These are phyloP conservation scores for Macroglossus sobrinus DNA, from an alignment of 2,113 vertebrate genomes.

Conservation along the genomic window DNA sequence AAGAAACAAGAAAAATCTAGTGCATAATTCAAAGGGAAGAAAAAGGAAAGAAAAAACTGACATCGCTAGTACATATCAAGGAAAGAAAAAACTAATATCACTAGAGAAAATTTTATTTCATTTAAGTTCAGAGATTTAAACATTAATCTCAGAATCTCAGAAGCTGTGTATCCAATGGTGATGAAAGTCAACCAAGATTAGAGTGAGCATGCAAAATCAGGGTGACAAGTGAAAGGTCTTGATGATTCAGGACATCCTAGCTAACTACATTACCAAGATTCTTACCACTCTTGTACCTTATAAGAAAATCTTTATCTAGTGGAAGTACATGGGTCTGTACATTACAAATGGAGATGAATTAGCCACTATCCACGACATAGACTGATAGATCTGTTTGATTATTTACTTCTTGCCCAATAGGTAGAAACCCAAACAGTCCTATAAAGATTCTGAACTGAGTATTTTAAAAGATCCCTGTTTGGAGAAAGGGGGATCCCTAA, in stretches of 20 bases:
- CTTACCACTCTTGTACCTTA: background rate
- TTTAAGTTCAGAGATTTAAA: background rate
- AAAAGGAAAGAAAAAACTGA: background rate
- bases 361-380: background rate
- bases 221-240: background rate
- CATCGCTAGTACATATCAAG: background rate
- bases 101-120: background rate
- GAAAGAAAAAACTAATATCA: background rate
- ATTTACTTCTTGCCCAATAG: background rate
- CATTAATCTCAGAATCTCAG: background rate
- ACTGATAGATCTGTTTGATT: background rate
- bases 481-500: accelerated
- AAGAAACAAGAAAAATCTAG: background rate
- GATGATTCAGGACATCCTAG: background rate
- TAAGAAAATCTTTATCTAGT: background rate
- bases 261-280: background rate
- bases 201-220: background rate
- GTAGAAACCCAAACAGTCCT: background rate
- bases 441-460: background rate
- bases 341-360: background rate
- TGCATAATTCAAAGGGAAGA: background rate
- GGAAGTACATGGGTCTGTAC: background rate
- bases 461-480: background rate
- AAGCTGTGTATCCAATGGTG: background rate
- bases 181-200: background rate